Conservation (phyloP, 64 coral and sea anemone genomes). For the Pachyseris speciosa region DNA sequence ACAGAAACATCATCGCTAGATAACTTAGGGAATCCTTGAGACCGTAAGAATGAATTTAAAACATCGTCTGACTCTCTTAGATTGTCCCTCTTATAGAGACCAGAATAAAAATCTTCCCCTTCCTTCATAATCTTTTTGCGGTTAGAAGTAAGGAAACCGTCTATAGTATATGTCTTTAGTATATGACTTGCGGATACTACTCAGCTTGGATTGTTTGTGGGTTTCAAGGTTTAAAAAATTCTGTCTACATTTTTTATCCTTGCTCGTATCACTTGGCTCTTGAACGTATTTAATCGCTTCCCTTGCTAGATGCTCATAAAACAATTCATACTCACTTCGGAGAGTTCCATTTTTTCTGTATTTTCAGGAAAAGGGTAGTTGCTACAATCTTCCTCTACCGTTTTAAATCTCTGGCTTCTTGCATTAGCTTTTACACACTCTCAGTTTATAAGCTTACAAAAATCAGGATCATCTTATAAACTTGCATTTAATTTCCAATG, state of each 20-base stretch:
- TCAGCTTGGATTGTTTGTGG: too few species aligned
- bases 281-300: too few species aligned
- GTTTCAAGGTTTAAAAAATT: too few species aligned
- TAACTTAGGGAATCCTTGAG: background rate
- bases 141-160: background rate
- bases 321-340: too few species aligned
- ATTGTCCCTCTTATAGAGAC: background rate
- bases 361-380: too few species aligned
- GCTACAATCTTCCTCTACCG: too few species aligned
- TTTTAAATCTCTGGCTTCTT: too few species aligned
- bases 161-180: background rate
- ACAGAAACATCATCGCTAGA: background rate
- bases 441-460: background rate
- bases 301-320: too few species aligned
- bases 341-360: too few species aligned
- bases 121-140: background rate
- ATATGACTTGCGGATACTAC: too few species aligned
- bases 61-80: background rate
- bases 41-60: background rate
- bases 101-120: background rate
- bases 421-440: background rate
- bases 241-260: too few species aligned
- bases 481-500: conserved; percentile 36
- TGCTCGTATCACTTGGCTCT: too few species aligned
- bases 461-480: background rate